Evolutionary conservation across 2,888 invertebrate species (phyloP), one percentile per base, ranked within the genome.

Genomic region (Aquatica leii): DNA sequence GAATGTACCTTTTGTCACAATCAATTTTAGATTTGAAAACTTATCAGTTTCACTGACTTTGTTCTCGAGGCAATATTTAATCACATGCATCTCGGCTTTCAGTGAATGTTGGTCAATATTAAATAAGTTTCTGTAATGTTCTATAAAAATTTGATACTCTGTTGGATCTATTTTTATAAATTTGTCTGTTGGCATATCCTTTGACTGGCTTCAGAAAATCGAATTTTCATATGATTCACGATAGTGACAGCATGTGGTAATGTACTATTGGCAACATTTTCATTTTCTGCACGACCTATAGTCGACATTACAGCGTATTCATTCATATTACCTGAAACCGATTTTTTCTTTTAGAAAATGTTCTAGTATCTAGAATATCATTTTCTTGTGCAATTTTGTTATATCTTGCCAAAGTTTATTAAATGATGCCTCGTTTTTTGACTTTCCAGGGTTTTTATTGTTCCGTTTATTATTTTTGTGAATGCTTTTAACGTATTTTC

Each of bases 381-480:
- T 37, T 52, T 35, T 52, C 14, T 37, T 52, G 52, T 34, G 37
- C 31, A 15, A 34, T 52, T 34, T 52, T 52, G n/a, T 52, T 34
- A 17, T 14, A 52, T 52, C 34, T 37, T 52, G 52, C 52, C 31
- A 52, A 15, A 52, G 17, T 18, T 12, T 14, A 11, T 52, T 52
- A 21, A 49, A 49, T 49, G 49, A 49, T 17, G 52, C 34, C 52
- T n/a, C 37, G 17, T 52, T 52, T n/a, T n/a, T n/a, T n/a, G n/a
- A n/a, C n/a, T n/a, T n/a, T n/a, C n/a, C n/a, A n/a, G n/a, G n/a
- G n/a, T n/a, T n/a, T n/a, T 52, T 52, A 34, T 34, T 15, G 31
- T 18, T 40, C 54, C 41, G 21, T 54, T 41, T 20, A 54, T 54
- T 17, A 54, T 41, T 15, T 54, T 41, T 54, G 54, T 40, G 37